Conservation (phyloP, 2,888 invertebrate species). For the Watsonalla binaria region DNA sequence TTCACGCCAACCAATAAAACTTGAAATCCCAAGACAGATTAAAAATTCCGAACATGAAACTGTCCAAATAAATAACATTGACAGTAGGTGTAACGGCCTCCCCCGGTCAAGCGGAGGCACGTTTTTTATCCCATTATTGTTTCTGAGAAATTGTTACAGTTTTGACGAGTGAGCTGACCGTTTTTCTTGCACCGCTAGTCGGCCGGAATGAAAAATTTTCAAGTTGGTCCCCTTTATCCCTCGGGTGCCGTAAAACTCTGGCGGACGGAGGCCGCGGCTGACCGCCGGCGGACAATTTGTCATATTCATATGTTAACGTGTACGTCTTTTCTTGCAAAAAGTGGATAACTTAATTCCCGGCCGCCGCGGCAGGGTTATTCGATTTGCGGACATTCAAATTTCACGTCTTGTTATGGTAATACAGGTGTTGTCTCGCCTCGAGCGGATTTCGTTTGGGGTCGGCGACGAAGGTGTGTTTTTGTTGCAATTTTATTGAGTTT, state of each 20-base stretch:
- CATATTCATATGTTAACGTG: constrained; percentile 80
- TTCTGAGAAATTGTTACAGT: constrained; percentile 78
- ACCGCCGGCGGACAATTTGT: constrained; percentile 75
- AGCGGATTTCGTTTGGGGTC: constrained; percentile 35
- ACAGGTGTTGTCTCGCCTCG: constrained; percentile 68
- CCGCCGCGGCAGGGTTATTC: constrained; percentile 60
- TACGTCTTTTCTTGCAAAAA: constrained; percentile 77
- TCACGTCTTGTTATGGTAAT: constrained; percentile 77
- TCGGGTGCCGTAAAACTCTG: constrained; percentile 75
- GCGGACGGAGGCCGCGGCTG: constrained; percentile 55
- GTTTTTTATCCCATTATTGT: constrained; percentile 74
- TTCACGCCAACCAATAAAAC: constrained; percentile 61
- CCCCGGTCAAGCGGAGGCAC: constrained; percentile 55
- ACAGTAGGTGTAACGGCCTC: constrained; percentile 68
- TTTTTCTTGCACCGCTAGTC: constrained; percentile 67
- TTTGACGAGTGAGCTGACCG: constrained; percentile 76
- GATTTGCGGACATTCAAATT: constrained; percentile 77
- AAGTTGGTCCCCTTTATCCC: constrained; percentile 72
- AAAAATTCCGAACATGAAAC: constrained; percentile 71
- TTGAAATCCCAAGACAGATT: constrained; percentile 72
- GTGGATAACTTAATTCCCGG: constrained; percentile 75
- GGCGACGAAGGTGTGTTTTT: constrained; percentile 18
- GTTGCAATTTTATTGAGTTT: constrained; percentile 5
- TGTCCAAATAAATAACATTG: constrained; percentile 75
- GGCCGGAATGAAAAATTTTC: constrained; percentile 77